A percentile compares a stretch with the other conserved stretches of the same genome.
These are phyloP conservation scores for Cremastinae sp. DNA, from an alignment of 2,888 invertebrate genomes.

Conservation along the genomic window DNA sequence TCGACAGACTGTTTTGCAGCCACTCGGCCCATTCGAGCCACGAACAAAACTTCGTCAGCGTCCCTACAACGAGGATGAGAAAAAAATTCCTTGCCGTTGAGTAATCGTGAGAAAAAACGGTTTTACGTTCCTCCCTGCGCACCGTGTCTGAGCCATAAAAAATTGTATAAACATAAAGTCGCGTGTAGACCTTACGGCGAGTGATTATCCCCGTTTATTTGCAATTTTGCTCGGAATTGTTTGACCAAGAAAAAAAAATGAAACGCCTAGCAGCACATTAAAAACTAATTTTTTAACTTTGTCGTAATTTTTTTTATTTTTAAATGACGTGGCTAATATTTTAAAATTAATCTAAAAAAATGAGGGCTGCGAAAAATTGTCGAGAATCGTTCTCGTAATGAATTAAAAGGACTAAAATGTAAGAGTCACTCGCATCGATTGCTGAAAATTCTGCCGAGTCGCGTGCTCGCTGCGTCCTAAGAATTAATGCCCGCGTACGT, in stretches of 20 bases:
- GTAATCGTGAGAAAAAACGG: conserved; percentile 32
- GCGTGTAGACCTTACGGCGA: too few relatives aligned
- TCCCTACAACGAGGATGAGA: conserved; percentile 19
- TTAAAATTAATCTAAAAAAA: too few relatives aligned
- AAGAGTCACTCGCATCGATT: too few relatives aligned
- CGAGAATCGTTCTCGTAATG: neutral
- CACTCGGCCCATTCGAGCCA: conserved; percentile 24
- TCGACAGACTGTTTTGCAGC: conserved; percentile 37
- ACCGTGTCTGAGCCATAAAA: too few relatives aligned
- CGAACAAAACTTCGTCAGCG: conserved; percentile 8
- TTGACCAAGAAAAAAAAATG: too few relatives aligned
- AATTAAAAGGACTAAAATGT: too few relatives aligned
- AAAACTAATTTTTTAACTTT: too few relatives aligned
- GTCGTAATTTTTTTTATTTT: too few relatives aligned
- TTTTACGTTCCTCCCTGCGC: neutral
- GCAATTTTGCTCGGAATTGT: neutral
- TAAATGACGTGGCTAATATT: too few relatives aligned
- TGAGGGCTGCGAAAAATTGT: conserved; percentile 16
- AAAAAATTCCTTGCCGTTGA: conserved; percentile 14
- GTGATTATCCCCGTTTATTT: too few relatives aligned
- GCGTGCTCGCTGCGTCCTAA: conserved; percentile 14
- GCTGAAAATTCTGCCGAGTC: neutral
- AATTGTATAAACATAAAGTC: too few relatives aligned
- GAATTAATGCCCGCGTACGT: neutral
- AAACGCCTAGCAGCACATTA: too few relatives aligned